phyloP scores from a whole-genome alignment of 2,797 vertebrate genomes.

The Paguma larvata region DNA sequence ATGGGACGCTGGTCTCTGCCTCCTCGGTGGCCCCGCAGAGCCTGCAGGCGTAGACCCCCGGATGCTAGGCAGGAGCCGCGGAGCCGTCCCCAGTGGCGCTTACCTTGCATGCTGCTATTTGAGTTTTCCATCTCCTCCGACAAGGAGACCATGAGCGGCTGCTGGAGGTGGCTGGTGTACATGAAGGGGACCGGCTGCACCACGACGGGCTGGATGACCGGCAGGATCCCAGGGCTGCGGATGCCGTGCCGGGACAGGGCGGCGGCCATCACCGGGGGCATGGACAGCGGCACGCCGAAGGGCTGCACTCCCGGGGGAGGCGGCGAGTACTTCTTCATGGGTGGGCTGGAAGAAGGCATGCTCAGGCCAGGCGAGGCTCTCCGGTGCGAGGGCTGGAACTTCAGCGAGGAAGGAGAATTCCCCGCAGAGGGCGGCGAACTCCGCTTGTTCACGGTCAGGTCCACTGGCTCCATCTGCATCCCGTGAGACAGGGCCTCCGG shows the following conservation, averaged over 20 bases:
- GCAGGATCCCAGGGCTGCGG: constrained; percentile 91
- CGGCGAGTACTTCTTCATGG: constrained; percentile 90
- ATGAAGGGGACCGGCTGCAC: constrained; percentile 94
- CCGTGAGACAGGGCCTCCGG: constrained; percentile 89
- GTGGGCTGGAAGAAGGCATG: constrained; percentile 90
- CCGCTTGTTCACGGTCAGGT: constrained; percentile 96
- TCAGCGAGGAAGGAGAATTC: constrained; percentile 91
- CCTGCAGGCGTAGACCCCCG: background rate
- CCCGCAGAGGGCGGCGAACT: constrained; percentile 91
- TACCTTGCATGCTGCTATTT: constrained; percentile 89
- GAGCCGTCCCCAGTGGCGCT: background rate
- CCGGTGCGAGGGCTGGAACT: constrained; percentile 89
- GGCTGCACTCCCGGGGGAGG: constrained; percentile 91
- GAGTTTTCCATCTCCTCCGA: constrained; percentile 91
- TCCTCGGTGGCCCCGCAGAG: no score
- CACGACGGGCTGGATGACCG: constrained; percentile 92
- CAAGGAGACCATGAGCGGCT: constrained; percentile 93
- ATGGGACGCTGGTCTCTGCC: background rate
- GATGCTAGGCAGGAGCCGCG: no score
- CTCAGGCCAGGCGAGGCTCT: constrained; percentile 90
- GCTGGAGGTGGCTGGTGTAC: constrained; percentile 93
- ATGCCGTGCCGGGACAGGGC: constrained; percentile 90
- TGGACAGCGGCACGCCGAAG: constrained; percentile 91
- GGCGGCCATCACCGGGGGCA: constrained; percentile 90
- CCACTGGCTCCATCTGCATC: constrained; percentile 96